Conservation (phyloP, 2,888 invertebrate species). For the Galerucella nymphaeae region DNA sequence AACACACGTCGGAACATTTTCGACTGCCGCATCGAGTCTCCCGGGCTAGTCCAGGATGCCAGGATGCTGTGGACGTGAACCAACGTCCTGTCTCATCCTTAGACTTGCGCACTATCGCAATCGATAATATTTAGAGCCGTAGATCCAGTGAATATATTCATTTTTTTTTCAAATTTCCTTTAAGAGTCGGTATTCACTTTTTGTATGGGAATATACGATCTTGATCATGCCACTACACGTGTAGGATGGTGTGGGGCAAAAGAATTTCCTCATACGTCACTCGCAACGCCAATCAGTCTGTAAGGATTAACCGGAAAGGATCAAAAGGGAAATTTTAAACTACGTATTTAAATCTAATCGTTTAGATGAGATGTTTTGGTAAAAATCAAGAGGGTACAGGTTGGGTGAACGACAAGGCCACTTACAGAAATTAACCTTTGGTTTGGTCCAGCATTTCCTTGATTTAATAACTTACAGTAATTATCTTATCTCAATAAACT, state of each 20-base stretch:
- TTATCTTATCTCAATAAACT: background rate
- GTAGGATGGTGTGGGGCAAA: slow-evolving; percentile 30
- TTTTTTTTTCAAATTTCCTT: slow-evolving; percentile 35
- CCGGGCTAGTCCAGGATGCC: slow-evolving; percentile 64
- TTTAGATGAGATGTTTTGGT: too few relatives aligned
- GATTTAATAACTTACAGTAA: too few relatives aligned
- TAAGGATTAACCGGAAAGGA: background rate
- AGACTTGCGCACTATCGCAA: slow-evolving; percentile 58
- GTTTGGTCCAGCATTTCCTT: too few relatives aligned
- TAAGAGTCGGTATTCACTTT: slow-evolving; percentile 36
- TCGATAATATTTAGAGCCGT: slow-evolving; percentile 60
- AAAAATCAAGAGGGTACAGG: too few relatives aligned
- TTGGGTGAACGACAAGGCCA: too few relatives aligned
- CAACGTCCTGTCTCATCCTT: slow-evolving; percentile 57
- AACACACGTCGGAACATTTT: slow-evolving; percentile 51
- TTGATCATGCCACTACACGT: slow-evolving; percentile 28
- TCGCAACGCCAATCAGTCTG: background rate
- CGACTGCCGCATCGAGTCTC: slow-evolving; percentile 61
- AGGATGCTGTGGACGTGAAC: slow-evolving; percentile 53
- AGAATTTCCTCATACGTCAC: background rate
- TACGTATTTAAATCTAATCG: too few relatives aligned
- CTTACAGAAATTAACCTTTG: too few relatives aligned
- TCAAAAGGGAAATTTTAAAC: too few relatives aligned
- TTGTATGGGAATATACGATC: slow-evolving; percentile 31
- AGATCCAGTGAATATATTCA: slow-evolving; percentile 37